Evolutionary conservation across 1,140 invertebrate species (phyloP), one percentile per base, ranked within the genome.

Genomic region (Microplitis demolitor): DNA sequence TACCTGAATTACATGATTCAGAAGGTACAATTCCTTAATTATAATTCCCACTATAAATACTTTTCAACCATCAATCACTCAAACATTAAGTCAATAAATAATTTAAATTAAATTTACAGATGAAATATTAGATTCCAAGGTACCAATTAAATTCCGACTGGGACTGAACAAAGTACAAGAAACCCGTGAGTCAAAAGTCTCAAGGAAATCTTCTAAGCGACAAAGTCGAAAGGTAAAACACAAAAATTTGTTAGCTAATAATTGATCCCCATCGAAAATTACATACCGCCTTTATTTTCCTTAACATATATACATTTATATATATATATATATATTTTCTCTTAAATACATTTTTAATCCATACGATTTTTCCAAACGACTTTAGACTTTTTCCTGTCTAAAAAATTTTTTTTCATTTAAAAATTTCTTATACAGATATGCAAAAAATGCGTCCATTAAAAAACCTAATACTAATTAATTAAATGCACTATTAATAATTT

Each of bases 151-250:
- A 31, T 81, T 83, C 64, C 77, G 83, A 72, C 51, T 84, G 60
- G 83, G 83, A 13, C 64, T 82, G 4, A 82, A 81, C 63, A 84
- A 84, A 66, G 60, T 77, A 11, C 82, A 83, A 76, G 83, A 84
- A 5, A 72, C 75, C 6, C 78, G 80, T 56, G 81, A 84, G 45
- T 64, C 79, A 13, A 84, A 84, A 63, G 62, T 72, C 58, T 79
- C 79, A 11, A 78, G 83, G 63, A 84, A 84, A 74, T 56, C 78
- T 72, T 80, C 82, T 63, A 84, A 84, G 70, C 79, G 82, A 67
- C 81, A 81, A 69, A 77, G 79, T 73, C 83, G 82, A 67, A 84
- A 84, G 83, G 83, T 84, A 84, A 83, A 84, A 31, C 80, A 84
- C 74, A 83, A 83, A 79, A 80, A 78, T 79, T 76, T 83, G 73